Base-by-base conservation (phyloP, 2,113 vertebrate species). In the Recurvirostra avosetta region DNA sequence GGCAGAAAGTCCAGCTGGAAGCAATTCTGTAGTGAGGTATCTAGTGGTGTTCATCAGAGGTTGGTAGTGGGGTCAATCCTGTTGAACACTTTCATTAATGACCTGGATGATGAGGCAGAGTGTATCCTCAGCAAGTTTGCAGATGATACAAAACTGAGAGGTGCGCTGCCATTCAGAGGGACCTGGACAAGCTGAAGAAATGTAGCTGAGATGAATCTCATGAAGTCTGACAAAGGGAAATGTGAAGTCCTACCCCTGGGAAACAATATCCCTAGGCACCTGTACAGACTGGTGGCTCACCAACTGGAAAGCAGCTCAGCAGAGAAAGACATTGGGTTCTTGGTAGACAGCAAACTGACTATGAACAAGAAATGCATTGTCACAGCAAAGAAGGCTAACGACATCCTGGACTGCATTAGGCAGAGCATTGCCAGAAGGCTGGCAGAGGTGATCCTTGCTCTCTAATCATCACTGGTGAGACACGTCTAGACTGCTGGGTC, bases 241-340 rank as follows among this genome's bases (percentile, higher is more conserved):
- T 62, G 34, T 26, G 11, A 56, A 52, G 27, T 62, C 34, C 52
- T 52, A 21, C 3, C 50, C 45, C 34, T 47, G 52, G 22, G 21
- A 43, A 84, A 3, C 5, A n/a, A 5, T 62, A 79, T 77, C 8
- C 7, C 0, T 1, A 72, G n/a, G 27, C 53, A 73, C 25, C 50
- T n/a, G 34, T 41, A 19, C 6, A 11, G 2, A 2, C 15, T 29
- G 49, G 50, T 0, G 0, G 14, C 30, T 38, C 38, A 15, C 23
- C 65, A 59, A 23, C 23, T 84, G 67, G 47, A 67, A 75, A 72
- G 58, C 30, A 72, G 27, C 52, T 72, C 52, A 84, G 56, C 41
- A 66, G 36, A 71, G 68, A n/a, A 45, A 15, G 26, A 16, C 22
- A 17, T 62, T 41, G 50, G 23, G 6, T 16, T 58, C 76, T 45